Evolutionary conservation across 2,888 invertebrate species (phyloP).

Genomic region (Dicyrtoma fusca): DNA sequence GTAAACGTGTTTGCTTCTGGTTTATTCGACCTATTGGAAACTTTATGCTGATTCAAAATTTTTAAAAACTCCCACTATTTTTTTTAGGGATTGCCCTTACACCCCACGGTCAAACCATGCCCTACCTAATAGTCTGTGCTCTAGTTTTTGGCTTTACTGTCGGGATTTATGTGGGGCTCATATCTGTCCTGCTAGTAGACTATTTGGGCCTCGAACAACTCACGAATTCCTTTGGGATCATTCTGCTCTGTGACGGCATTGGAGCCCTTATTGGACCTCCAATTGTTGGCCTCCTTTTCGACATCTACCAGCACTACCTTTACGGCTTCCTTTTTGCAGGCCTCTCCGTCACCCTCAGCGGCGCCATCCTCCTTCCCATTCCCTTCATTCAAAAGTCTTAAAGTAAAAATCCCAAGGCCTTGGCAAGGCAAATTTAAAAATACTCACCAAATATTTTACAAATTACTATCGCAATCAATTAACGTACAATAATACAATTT

Average conservation of each 20-base stretch:
- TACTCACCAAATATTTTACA: too few relatives aligned
- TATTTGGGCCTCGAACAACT: conserved; percentile 85
- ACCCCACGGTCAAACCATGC: too few relatives aligned
- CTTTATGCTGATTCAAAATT: too few relatives aligned
- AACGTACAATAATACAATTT: too few relatives aligned
- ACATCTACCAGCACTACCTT: conserved; percentile 40
- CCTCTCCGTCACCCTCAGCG: conserved; percentile 79
- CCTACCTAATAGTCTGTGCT: too few relatives aligned
- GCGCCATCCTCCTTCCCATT: conserved; percentile 82
- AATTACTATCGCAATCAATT: too few relatives aligned
- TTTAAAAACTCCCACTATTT: too few relatives aligned
- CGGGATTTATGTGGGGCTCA: conserved; percentile 94
- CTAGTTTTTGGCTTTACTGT: conserved; percentile 92
- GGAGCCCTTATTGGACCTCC: conserved; percentile 92
- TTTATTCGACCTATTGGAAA: too few relatives aligned
- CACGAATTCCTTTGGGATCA: conserved; percentile 93
- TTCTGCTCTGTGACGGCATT: conserved; percentile 90
- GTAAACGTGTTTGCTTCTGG: too few relatives aligned
- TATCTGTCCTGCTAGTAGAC: conserved; percentile 93
- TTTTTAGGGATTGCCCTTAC: too few relatives aligned
- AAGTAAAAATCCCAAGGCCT: too few relatives aligned
- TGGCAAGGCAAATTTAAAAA: too few relatives aligned
- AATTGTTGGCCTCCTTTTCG: conserved; percentile 68
- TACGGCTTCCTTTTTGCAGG: conserved; percentile 85
- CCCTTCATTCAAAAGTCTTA: conserved; percentile 75